A percentile compares a stretch with the other conserved stretches of the same genome.
phyloP scores from a whole-genome alignment of 1,140 invertebrate genomes.

The Archegozetes longisetosus region DNA sequence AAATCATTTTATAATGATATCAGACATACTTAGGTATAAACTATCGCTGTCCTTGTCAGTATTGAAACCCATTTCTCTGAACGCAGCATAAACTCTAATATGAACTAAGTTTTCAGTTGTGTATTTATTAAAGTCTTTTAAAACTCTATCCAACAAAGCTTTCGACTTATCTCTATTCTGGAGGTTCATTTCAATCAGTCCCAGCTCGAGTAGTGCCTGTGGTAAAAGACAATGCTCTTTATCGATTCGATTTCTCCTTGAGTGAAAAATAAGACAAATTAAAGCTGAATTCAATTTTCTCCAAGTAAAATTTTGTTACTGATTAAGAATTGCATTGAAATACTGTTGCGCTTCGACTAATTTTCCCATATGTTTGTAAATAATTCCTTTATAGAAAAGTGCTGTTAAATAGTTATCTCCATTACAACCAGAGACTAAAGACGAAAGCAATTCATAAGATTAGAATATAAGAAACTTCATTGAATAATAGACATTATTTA shows the following conservation, averaged over 20 bases:
- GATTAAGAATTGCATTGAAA: constrained; percentile 8
- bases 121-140: constrained; percentile 29
- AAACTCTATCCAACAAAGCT: constrained; percentile 60
- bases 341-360: constrained; percentile 3
- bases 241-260: too few relatives aligned
- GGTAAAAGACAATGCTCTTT: constrained; percentile 1
- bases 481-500: neutral
- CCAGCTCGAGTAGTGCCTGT: constrained; percentile 5
- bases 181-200: constrained; percentile 6
- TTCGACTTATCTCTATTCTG: constrained; percentile 41
- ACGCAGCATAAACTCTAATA: constrained; percentile 8
- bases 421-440: neutral
- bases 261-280: too few relatives aligned
- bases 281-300: too few relatives aligned
- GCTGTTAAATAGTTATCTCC: constrained; percentile 9
- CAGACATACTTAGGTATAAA: too few relatives aligned
- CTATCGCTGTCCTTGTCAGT: constrained; percentile 10
- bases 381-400: constrained; percentile 9
- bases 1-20: too few relatives aligned
- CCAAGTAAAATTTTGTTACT: constrained; percentile 4
- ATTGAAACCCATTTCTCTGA: constrained; percentile 3
- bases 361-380: constrained; percentile 5
- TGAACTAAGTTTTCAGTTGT: constrained; percentile 16
- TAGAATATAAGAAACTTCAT: neutral
- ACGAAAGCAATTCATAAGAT: neutral